phyloP scores from a whole-genome alignment of 2,888 invertebrate species.

The Eupelmus urozonus region DNA sequence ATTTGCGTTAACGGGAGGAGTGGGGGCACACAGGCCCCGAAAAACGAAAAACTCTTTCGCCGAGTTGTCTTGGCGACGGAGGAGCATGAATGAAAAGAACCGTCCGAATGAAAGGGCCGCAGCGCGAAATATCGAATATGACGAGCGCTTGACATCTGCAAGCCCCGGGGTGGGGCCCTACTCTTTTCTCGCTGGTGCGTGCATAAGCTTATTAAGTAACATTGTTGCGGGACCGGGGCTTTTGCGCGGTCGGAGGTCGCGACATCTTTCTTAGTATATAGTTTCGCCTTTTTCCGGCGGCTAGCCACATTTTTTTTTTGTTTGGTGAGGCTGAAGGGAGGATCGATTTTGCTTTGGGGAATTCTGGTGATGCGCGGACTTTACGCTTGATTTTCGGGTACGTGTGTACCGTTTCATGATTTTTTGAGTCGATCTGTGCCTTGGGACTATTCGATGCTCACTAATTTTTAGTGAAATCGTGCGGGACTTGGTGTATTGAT shows the following conservation, averaged over 20 bases:
- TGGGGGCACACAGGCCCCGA: too few species aligned
- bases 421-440: constrained; percentile 8
- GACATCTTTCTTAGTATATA: background rate
- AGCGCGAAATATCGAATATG: constrained; percentile 75
- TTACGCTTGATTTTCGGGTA: background rate
- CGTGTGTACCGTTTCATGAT: background rate
- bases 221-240: constrained; percentile 69
- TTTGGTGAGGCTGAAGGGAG: too few species aligned
- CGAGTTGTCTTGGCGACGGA: constrained; percentile 65
- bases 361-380: constrained; percentile 17
- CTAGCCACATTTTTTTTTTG: constrained; percentile 16
- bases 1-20: too few species aligned
- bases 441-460: background rate
- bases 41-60: constrained; percentile 29
- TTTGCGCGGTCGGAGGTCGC: constrained; percentile 66
- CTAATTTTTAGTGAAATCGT: too few species aligned
- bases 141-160: constrained; percentile 74
- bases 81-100: constrained; percentile 9
- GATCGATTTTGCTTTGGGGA: constrained; percentile 58
- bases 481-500: too few species aligned
- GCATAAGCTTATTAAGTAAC: constrained; percentile 77
- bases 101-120: constrained; percentile 2
- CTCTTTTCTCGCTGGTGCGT: constrained; percentile 72
- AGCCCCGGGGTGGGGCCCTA: constrained; percentile 60
- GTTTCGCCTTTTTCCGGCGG: constrained; percentile 23